Percentiles rank a stretch among this genome's conserved stretches.
Conservation (phyloP, 2,797 vertebrate species). For the Sebastiscus albofasciatus region DNA sequence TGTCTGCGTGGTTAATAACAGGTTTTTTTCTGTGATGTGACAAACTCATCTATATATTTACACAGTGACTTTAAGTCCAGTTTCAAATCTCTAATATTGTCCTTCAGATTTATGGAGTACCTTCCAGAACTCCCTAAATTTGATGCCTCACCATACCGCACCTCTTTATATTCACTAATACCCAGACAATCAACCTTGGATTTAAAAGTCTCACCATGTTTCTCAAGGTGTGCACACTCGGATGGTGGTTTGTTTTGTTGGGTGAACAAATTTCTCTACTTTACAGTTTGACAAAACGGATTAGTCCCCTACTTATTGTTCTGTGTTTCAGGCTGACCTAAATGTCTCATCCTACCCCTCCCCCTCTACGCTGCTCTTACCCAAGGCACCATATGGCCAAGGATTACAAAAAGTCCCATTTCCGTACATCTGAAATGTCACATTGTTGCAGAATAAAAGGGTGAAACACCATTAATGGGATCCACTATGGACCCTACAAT, state of each 20-base stretch:
- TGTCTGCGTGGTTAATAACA: background rate
- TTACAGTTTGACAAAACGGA: conserved; percentile 25
- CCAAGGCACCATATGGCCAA: conserved; percentile 71
- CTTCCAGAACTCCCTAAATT: background rate
- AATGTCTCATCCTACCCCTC: conserved; percentile 41
- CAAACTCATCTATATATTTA: background rate
- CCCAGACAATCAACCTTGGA: background rate
- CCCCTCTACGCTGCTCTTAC: conserved; percentile 36
- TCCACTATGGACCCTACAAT: background rate
- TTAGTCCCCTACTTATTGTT: conserved; percentile 58
- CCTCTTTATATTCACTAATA: background rate
- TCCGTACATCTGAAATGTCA: conserved; percentile 44
- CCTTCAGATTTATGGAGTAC: fast-evolving
- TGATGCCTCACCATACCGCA: background rate
- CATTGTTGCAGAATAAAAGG: conserved; percentile 28
- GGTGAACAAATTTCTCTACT: background rate
- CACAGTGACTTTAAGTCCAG: background rate
- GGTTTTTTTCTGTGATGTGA: background rate
- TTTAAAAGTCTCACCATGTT: background rate
- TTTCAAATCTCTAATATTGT: background rate
- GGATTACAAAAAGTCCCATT: conserved; percentile 70
- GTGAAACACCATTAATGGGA: background rate
- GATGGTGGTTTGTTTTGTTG: background rate
- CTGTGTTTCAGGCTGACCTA: conserved; percentile 61
- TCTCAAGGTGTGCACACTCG: background rate